Base-by-base conservation (phyloP, 2,113 vertebrate species). In the Columbina picui region DNA sequence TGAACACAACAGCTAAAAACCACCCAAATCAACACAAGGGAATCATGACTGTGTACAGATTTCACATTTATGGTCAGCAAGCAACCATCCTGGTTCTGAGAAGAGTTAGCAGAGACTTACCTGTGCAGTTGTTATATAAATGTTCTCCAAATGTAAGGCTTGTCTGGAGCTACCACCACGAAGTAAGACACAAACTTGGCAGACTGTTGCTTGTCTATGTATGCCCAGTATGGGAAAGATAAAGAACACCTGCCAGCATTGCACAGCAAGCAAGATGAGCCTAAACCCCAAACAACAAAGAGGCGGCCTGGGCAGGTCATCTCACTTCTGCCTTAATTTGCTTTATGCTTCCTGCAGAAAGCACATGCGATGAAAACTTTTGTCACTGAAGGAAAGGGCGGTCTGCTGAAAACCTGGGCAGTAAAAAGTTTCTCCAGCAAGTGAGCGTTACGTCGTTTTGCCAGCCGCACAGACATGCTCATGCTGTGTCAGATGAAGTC, bases 71-170 rank as follows among this genome's bases (percentile, higher is more conserved):
- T 22, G 63, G 63, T 65, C 61, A 49, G 49, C 39, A 93, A 56
- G 38, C 60, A 55, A 4, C 61, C 68, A 12, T 10, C 69, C 53
- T 3, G 9, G 14, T 61, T 93, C 82, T 86, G 55, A 79, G 29
- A 68, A 76, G 74, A 89, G 67, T 73, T 7, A 83, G 82, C 57
- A 82, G 19, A 84, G 36, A 87, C 85, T 93, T 83, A 97, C 71
- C 78, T 90, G 59, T 12, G 27, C 53, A 76, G n/a, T 2, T 78
- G 30, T 43, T 68, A 73, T 4, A 19, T 19, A 88, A 53, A 39
- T 41, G 55, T 43, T 83, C 59, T 83, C 60, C 67, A 76, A 21
- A 85, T 79, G 60, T 60, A 70, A 91, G 69, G n/a, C 50, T 83
- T 88, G 67, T 69, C 73, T 95, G 73, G 84, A 95, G 57, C 47